Percentiles rank a stretch among this genome's conserved stretches.
These are phyloP conservation scores for Gallinago jamesoni DNA, from an alignment of 2,113 vertebrate species.

Conservation along the genomic window DNA sequence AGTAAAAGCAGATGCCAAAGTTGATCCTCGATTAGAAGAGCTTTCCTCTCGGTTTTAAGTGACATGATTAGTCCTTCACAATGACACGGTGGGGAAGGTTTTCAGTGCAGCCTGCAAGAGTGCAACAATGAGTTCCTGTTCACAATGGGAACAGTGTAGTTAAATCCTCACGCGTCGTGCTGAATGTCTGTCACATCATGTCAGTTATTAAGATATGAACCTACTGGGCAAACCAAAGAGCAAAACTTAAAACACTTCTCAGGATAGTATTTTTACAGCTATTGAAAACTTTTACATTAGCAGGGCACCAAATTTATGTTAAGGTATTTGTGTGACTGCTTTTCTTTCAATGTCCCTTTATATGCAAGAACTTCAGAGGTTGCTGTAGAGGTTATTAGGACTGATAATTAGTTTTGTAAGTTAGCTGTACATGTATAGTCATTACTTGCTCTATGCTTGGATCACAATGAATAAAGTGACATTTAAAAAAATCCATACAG, in stretches of 20 bases:
- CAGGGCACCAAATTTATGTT: not conserved
- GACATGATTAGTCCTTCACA: slow-evolving; percentile 1
- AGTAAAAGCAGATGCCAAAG: slow-evolving; percentile 15
- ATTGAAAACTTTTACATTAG: not conserved
- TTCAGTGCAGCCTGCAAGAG: not conserved
- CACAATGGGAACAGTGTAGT: not conserved
- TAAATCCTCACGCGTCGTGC: fast-evolving
- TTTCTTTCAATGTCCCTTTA: not conserved
- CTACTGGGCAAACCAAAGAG: not conserved
- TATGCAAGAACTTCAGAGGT: not conserved
- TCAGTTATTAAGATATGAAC: not conserved
- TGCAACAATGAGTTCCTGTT: not conserved
- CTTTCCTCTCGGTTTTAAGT: slow-evolving; percentile 13
- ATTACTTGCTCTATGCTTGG: not conserved
- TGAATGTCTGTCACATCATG: not conserved
- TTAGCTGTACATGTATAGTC: not conserved
- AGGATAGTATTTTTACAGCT: not conserved
- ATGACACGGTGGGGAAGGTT: not conserved
- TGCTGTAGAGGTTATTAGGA: not conserved
- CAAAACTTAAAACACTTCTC: not conserved
- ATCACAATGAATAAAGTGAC: not conserved
- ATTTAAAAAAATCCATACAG: not conserved
- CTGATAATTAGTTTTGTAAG: not conserved
- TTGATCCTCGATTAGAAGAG: slow-evolving; percentile 7
- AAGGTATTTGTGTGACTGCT: not conserved